Evolutionary conservation across 1,140 invertebrate genomes (phyloP).

Genomic region (Drosophila ercepeae): DNA sequence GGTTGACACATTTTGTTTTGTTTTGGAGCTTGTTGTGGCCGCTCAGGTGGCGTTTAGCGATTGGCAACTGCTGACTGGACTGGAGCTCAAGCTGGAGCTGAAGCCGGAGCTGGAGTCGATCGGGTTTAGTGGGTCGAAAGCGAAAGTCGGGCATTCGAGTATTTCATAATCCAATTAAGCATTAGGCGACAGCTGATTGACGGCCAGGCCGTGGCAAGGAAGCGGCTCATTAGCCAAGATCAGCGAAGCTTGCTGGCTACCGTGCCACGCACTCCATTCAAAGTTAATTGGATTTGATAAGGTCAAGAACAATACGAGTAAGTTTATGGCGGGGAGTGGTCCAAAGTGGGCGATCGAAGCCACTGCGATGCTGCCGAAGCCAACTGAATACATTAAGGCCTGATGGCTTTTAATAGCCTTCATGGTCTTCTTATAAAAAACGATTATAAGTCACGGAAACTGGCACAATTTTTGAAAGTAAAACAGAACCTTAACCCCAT

Average conservation of each 20-base stretch:
- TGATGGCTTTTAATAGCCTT: background rate
- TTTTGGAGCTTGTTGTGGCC: conserved; percentile 8
- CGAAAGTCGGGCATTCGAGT: conserved; percentile 55
- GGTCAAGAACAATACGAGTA: conserved; percentile 78
- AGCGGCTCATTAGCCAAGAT: conserved; percentile 70
- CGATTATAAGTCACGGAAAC: background rate
- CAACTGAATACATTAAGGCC: conserved; percentile 2
- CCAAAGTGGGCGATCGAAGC: background rate
- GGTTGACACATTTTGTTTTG: conserved; percentile 52
- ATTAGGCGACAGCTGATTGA: conserved; percentile 80
- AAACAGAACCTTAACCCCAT: too few species aligned
- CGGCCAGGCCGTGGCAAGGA: conserved; percentile 54
- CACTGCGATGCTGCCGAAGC: conserved; percentile 3
- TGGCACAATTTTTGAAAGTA: too few species aligned
- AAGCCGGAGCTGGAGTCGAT: conserved; percentile 1
- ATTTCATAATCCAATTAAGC: conserved; percentile 80
- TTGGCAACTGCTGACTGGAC: conserved; percentile 40
- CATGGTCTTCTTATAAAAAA: background rate
- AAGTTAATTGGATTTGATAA: conserved; percentile 74
- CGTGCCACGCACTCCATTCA: conserved; percentile 71
- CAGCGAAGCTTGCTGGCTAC: conserved; percentile 49
- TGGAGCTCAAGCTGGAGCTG: background rate
- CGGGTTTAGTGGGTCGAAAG: conserved; percentile 55
- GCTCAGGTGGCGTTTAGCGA: conserved; percentile 41
- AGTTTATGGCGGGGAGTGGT: conserved; percentile 20